Base-by-base conservation (phyloP, 2,113 vertebrate species). In the Suncus etruscus region DNA sequence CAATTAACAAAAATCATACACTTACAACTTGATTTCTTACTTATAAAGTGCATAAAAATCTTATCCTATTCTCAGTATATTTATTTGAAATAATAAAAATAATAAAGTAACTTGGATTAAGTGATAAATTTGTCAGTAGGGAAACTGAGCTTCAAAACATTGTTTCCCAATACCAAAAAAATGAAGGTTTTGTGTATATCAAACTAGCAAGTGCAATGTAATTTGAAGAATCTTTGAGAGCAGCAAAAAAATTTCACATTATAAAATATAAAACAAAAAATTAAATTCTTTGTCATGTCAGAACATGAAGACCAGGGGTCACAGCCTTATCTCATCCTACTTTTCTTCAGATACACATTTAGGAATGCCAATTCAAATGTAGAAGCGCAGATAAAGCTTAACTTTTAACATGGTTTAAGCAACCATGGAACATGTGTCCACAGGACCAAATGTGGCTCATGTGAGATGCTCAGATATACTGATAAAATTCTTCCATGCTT, bases 1-100 rank as follows among this genome's bases (percentile, higher is more conserved):
- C 12, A 83, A 51, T 29, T 92, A 80, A 77, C 50, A 63, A 74
- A 61, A 50, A 66, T 69, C 39, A 83, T 8, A 1, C 45, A 73
- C 51, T 92, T 70, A n/a, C 83, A 84, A 84, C 27, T 77, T 75
- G 20, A 14, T 80, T 82, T 86, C 47, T 88, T 24, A 54, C 66
- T 93, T 85, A 83, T 82, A 65, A 69, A 20, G 20, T 75, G 25
- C 1, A 79, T 79, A 25, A 84, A 63, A 39, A 69, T 54, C 39
- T 24, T 39, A 54, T 6, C 6, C 90, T 27, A 78, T 39, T 84
- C 77, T 85, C 65, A 63, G 77, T 68, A 69, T 20, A 87, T 11
- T 82, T 87, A 11, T 86, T 75, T 83, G 31, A 58, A 76, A 18
- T 75, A 75, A 48, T 69, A 69, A n/a, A 66, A 89, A 31, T 48